Base-by-base conservation (phyloP, 2,888 invertebrate species). In the Drosophila rubida region DNA sequence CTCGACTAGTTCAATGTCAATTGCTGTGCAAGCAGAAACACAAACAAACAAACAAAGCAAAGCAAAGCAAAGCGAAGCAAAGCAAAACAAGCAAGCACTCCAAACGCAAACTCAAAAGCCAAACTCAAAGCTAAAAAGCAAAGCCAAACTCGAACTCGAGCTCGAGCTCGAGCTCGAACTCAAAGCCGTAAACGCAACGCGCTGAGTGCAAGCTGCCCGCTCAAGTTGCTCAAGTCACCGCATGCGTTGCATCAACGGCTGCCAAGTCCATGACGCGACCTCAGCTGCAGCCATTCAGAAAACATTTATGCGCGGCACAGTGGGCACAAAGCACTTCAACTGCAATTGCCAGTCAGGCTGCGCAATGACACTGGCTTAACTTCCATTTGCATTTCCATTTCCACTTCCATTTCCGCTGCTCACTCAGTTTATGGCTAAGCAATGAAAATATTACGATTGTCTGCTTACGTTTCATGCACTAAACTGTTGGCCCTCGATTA, bases 1-100 rank as follows among this genome's bases (percentile, higher is more conserved):
- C 16, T 8, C 42, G 69, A 58, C 61, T 70, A 59, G 82, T 84
- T 82, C 87, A 82, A 82, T 87, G 85, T 78, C 82, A 82, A 76
- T 63, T 80, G 65, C 39, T 65, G 61, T 48, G 67, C 66, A 79
- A 66, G 55, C 44, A 67, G 14, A 54, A 51, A 27, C 37, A 44
- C 14, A 71, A 41, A 61, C 32, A 61, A 30, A n/a, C n/a, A n/a
- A 25, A 25, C 42, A 44, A 42, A 39, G 8, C 25, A 25, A 7
- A 6, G 3, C 30, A 30, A 9, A 11, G 4, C 4, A 30, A 30
- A 30, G 25, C 25, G 7, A 25, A 25, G 0, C 30, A 30, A 30
- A 30, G 0, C 45, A 30, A 32, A 19, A 16, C 35, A 58, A 44
- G 44, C 22, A 13, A 11, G 55, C 50, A 37, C 27, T 19, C 42